These are phyloP conservation scores for Andrena hattorfiana DNA, from an alignment of 2,888 invertebrate genomes.

Conservation along the genomic window DNA sequence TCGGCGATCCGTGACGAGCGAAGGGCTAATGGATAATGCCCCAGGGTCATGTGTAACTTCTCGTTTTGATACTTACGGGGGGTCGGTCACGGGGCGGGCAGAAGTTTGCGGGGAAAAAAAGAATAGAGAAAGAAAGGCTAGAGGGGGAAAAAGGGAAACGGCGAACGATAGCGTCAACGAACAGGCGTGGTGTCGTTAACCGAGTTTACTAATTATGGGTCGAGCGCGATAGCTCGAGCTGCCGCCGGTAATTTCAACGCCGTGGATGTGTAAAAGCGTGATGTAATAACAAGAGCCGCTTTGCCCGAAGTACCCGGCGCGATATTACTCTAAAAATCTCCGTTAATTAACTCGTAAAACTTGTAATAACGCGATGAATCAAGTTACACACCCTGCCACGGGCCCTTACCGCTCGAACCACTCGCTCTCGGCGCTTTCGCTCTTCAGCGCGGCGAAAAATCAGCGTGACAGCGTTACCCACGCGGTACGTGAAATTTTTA, in stretches of 20 bases:
- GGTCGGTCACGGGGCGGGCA: not conserved
- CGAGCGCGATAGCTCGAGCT: conserved; percentile 66
- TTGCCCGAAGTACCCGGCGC: conserved; percentile 55
- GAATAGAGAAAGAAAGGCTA: not conserved
- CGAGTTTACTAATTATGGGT: conserved; percentile 73
- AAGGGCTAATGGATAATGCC: conserved; percentile 29
- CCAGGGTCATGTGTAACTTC: conserved; percentile 32
- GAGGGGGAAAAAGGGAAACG: not conserved
- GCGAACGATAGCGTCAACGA: conserved; percentile 54
- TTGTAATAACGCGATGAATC: conserved; percentile 69
- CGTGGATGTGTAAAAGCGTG: conserved; percentile 63
- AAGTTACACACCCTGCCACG: conserved; percentile 49
- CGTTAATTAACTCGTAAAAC: conserved; percentile 72
- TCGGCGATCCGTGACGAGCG: conserved; percentile 45
- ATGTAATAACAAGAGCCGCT: conserved; percentile 68
- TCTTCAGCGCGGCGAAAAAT: not conserved
- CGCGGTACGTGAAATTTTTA: conserved; percentile 32
- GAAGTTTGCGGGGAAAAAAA: conserved; percentile 8
- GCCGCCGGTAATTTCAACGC: conserved; percentile 63
- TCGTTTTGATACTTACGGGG: conserved; percentile 24
- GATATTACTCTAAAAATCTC: conserved; percentile 69
- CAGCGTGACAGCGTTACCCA: conserved; percentile 25
- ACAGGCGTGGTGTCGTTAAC: conserved; percentile 65
- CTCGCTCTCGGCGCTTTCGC: not conserved
- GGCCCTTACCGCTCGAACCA: conserved; percentile 17